These are phyloP conservation scores for Chloroceryle inda DNA, from an alignment of 2,797 vertebrate genomes.

Conservation along the genomic window DNA sequence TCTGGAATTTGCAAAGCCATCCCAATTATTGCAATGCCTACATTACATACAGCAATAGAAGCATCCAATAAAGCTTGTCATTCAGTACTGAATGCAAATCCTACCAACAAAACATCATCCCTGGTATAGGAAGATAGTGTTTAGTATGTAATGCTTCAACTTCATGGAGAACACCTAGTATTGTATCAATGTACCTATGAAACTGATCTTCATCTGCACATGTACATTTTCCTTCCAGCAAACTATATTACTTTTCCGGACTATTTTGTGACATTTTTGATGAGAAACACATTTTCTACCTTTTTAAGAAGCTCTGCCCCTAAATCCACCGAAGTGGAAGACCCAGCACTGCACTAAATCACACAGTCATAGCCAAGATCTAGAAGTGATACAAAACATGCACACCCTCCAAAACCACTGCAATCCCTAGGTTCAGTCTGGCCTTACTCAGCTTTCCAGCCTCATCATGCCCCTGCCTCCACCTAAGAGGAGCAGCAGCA, in stretches of 20 bases:
- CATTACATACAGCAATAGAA: neutral
- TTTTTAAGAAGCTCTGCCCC: neutral
- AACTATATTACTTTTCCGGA: neutral
- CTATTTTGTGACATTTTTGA: neutral
- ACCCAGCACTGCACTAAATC: neutral
- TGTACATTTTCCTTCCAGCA: neutral
- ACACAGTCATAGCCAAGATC: neutral
- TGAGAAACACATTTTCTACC: neutral
- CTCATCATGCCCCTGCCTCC: neutral
- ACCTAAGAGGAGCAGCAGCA: rapidly evolving
- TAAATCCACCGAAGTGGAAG: neutral
- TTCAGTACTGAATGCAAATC: neutral
- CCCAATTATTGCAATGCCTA: neutral
- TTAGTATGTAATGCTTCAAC: neutral
- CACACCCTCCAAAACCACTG: neutral
- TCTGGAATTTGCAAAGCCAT: neutral
- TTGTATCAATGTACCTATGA: rapidly evolving
- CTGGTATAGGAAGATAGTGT: neutral
- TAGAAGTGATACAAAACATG: neutral
- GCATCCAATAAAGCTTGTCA: neutral
- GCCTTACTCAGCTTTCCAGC: neutral
- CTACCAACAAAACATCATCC: neutral
- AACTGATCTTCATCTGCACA: neutral
- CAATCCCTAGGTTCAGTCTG: neutral
- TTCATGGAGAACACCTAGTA: neutral